Conservation (phyloP, 2,113 vertebrate species). For the Cinclus cinclus region DNA sequence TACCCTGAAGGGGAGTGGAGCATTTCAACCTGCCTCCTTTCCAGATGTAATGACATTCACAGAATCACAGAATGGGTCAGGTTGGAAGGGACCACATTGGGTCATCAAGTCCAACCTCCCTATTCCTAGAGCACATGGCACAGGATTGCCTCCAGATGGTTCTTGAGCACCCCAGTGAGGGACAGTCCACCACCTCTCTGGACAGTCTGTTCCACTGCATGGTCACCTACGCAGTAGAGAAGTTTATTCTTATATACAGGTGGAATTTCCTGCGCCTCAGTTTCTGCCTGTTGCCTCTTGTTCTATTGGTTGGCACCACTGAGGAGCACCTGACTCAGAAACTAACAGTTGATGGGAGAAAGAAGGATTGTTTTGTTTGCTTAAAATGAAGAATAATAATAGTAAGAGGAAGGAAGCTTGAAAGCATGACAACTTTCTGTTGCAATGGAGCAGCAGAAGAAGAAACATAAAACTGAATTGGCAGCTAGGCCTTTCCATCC, state of each 20-base stretch:
- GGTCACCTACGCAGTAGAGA: neutral
- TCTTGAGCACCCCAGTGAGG: neutral
- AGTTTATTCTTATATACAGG: neutral
- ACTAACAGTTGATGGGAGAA: neutral
- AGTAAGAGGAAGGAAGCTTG: neutral
- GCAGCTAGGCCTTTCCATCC: neutral
- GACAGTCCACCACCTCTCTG: too few relatives aligned
- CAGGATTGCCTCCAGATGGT: neutral
- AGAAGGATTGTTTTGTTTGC: neutral
- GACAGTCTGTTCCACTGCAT: neutral
- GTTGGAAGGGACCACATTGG: fast-evolving
- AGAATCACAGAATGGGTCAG: neutral
- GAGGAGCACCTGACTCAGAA: neutral
- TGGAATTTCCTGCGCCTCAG: neutral
- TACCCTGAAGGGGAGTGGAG: neutral
- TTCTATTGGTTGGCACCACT: neutral
- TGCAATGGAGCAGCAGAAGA: neutral
- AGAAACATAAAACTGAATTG: neutral
- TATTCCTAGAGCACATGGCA: neutral
- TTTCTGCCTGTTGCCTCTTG: neutral
- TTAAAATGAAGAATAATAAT: neutral
- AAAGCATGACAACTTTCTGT: neutral
- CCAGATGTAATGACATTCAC: neutral
- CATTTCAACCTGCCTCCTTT: neutral
- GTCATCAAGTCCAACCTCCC: neutral